Evolutionary conservation across 2,888 invertebrate genomes (phyloP), one percentile per base, ranked within the genome.

Genomic region (Odontothrips loti): DNA sequence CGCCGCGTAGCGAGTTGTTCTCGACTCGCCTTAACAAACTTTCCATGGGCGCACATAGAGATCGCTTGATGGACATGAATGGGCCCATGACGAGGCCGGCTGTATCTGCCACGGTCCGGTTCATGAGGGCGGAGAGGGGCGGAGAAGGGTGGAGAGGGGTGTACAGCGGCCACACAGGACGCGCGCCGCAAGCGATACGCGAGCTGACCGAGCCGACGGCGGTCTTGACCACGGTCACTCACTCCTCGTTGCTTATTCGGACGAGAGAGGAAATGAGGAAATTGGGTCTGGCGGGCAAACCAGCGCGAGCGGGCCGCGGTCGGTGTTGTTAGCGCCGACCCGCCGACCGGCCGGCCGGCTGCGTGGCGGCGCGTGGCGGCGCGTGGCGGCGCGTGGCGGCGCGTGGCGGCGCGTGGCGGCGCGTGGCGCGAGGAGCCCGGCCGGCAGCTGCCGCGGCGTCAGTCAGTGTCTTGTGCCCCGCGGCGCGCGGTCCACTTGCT

Each of bases 181-280:
- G 51, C 3, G 51, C n/a, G n/a, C n/a, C n/a, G n/a, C n/a, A n/a
- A n/a, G n/a, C n/a, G n/a, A n/a, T n/a, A n/a, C n/a, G n/a, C n/a
- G n/a, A n/a, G n/a, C n/a, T n/a, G n/a, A n/a, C n/a, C n/a, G n/a
- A n/a, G n/a, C n/a, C n/a, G n/a, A n/a, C n/a, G n/a, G n/a, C n/a
- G n/a, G n/a, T n/a, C n/a, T n/a, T 27, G 68, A 27, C 68, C 68
- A 1, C 68, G 27, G 68, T 27, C 27, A 75, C 68, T 10, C n/a
- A n/a, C n/a, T n/a, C 68, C 4, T 1, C 68, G 68, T 20, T 12
- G 3, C 68, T 43, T 43, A 43, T 43, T 43, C 34, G 34, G 27
- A 8, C 68, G 68, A 27, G 10, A 27, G 68, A 75, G 68, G 68
- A 75, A 75, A 75, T 75, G 68, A 75, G 23, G 68, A 75, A 75